Evolutionary conservation across 2,888 invertebrate genomes (phyloP), one percentile per base, ranked within the genome.

Genomic region (Drosophila kanekoi): DNA sequence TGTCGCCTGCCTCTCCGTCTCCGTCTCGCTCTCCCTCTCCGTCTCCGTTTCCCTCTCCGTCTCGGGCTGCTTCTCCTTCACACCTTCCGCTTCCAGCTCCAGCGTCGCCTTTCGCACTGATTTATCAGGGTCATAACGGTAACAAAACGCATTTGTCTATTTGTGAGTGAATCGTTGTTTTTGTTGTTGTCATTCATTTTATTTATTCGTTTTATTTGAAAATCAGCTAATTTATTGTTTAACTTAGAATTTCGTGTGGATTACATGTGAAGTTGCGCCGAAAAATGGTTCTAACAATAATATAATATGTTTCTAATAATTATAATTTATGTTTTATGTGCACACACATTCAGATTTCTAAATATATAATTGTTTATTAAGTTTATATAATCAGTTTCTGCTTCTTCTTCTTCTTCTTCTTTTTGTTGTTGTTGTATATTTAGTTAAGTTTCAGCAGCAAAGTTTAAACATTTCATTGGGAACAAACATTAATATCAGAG

Each of bases 311-410:
- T 54, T 59, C 73, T 77, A 73, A 70, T 76, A 54, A 54, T 65
- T 48, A 72, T 51, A 38, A 54, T 63, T 61, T 49, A 63, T 54
- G 45, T 45, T 33, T 45, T 72, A 62, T 52, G 80, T 83, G 82
- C 80, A 73, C 78, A 73, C 78, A 82, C 81, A 84, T 75, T 72
- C 64, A 82, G 77, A 84, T 78, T 51, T 77, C 63, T 79, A 83
- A 68, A 48, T 58, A 23, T 54, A 49, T 44, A 32, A 71, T 58
- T 51, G 47, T 54, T 28, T 56, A 40, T 63, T 63, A 65, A 52
- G 63, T 44, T 47, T 56, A 16, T 41, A 32, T 72, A 41, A 5
- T 68, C 18, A 35, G 38, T 3, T 51, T 23, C 10, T 38, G 8
- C 9, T 9, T 23, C 18, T 8, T 54, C 52, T 57, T 23, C 10